Evolutionary conservation across 64 coral and sea anemone species (phyloP), one percentile per base, ranked within the genome.

Genomic region (Trachythela sp.): DNA sequence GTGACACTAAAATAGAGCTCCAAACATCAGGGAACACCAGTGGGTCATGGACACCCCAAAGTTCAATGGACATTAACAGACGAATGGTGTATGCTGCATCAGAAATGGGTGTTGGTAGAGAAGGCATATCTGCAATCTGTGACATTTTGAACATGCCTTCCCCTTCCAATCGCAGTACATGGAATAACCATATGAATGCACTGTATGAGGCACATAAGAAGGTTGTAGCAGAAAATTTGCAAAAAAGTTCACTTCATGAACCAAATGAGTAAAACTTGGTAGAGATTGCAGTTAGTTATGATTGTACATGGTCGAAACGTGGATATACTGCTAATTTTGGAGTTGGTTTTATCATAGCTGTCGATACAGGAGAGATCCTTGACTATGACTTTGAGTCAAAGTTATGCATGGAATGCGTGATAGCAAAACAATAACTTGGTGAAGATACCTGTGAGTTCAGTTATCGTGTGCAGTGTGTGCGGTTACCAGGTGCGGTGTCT

Each of bases 131-230:
- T 36, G 58, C 70, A 6, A 91, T 91, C 52, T 91, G 89, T 52
- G 83, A 91, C 18, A 91, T 91, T 31, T 86, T 86, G 34, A 91
- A 91, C 56, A 91, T 91, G 89, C 89, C 89, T 48, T 33, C 80
- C 24, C 89, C 89, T 39, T 85, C 48, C 11, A 2, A 24, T 18
- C n/a, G 80, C 85, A 13, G 49, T 39, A 35, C 89, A 39, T 91
- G 83, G 89, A 84, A 85, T n/a, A 72, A 64, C 38, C 89, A 86
- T 86, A 26, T 30, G 17, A 35, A 91, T 27, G 39, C 89, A 18
- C 24, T 91, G 36, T 91, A 86, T 48, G 49, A 70, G 85, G 89
- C 83, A 14, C 89, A 91, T 72, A 54, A 67, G 58, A 85, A 85
- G 29, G 89, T 48, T 56, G 41, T 90, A 39, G 52, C 33, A 85